A percentile compares a stretch with the other conserved stretches of the same genome.
phyloP scores from a whole-genome alignment of 2,797 vertebrate genomes.

The Dromococcyx pavoninus region DNA sequence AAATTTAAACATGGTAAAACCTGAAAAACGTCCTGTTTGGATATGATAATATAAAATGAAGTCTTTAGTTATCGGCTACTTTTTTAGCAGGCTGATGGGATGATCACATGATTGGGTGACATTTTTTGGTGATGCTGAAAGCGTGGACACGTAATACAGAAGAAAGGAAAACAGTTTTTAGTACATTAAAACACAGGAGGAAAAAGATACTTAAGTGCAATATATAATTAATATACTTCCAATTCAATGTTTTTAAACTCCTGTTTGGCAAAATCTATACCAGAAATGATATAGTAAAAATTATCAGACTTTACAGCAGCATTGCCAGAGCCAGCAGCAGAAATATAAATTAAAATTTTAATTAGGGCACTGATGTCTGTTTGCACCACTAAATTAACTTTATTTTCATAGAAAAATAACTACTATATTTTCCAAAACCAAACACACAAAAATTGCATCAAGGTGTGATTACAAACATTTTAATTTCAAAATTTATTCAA shows the following conservation, averaged over 20 bases:
- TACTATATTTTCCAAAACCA: neutral
- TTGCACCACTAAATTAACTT: neutral
- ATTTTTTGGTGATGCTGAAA: neutral
- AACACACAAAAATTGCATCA: neutral
- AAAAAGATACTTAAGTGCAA: neutral
- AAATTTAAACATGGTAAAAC: neutral
- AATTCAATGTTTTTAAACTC: neutral
- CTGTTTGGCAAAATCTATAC: neutral
- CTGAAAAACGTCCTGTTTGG: rapidly evolving
- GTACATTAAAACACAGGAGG: neutral
- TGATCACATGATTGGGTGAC: neutral
- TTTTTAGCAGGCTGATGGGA: neutral
- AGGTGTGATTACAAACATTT: neutral
- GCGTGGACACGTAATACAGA: neutral
- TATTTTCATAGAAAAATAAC: neutral
- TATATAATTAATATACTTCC: neutral
- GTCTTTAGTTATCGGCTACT: neutral
- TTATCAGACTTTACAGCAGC: neutral
- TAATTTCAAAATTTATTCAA: neutral
- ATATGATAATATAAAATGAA: too few species aligned
- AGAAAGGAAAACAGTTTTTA: neutral
- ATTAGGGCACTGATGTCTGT: neutral
- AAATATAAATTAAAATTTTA: neutral
- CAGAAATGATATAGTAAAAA: neutral
- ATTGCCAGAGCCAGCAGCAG: neutral